Evolutionary conservation across 2,888 invertebrate species (phyloP).

Genomic region (Pterostichus niger): DNA sequence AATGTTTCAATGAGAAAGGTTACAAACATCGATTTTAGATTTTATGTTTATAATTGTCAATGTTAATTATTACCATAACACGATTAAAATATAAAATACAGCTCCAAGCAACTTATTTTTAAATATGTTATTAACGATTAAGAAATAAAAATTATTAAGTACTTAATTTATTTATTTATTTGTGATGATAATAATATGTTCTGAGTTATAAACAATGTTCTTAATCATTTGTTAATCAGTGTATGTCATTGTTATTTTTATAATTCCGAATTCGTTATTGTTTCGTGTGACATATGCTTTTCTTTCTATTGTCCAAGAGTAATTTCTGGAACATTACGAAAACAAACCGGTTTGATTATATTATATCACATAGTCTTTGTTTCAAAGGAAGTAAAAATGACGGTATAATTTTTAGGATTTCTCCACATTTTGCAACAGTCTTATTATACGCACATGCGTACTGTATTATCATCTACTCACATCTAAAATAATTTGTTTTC

Average conservation of each 20-base stretch:
- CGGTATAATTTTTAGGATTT: constrained; percentile 43
- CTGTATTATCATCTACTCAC: background rate
- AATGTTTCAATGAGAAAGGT: constrained; percentile 28
- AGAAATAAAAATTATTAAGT: constrained; percentile 9
- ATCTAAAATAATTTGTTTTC: background rate
- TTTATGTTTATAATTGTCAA: constrained; percentile 11
- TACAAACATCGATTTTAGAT: background rate
- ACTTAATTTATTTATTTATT: constrained; percentile 31
- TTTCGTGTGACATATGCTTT: constrained; percentile 32
- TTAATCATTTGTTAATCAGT: constrained; percentile 4
- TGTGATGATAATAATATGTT: constrained; percentile 22
- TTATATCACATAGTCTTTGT: constrained; percentile 44
- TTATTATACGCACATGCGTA: constrained; percentile 38
- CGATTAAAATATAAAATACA: background rate
- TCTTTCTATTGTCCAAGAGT: constrained; percentile 26
- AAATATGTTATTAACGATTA: constrained; percentile 20
- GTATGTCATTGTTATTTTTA: background rate
- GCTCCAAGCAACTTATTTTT: constrained; percentile 7
- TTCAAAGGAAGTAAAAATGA: constrained; percentile 46
- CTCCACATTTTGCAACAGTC: constrained; percentile 30
- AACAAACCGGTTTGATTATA: constrained; percentile 32
- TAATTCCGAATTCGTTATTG: background rate
- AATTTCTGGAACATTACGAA: constrained; percentile 49
- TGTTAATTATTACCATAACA: constrained; percentile 7
- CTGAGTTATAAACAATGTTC: background rate